Base-by-base conservation (phyloP, 1,140 invertebrate species). In the Lysiphlebus fabarum region DNA sequence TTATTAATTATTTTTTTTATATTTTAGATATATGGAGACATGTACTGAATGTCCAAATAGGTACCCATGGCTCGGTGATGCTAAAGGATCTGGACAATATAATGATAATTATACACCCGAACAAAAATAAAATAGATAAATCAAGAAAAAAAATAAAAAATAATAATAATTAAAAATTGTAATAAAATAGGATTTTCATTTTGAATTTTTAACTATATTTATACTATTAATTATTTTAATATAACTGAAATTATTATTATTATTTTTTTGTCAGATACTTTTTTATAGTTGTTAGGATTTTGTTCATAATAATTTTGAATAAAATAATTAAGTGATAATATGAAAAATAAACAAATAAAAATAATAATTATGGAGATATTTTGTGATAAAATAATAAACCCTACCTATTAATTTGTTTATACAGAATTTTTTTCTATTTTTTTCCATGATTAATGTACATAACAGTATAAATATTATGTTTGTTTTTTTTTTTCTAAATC, bases 41-140 rank as follows among this genome's bases (percentile, higher is more conserved):
- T 95, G 92, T 73, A 83, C 79, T 50, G 89, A 92, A 60, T 95
- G 92, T 72, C 92, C 92, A 34, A 90, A 88, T 59, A 88, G 88
- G 74, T 93, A 91, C 76, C 91, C 91, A 6, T 93, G 91, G 91
- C 71, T 91, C 10, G 90, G 90, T 40, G 92, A 95, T 75, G 87
- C 90, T 2, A 88, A 87, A 70, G 92, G 92, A 61, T 88, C 89
- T 50, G 91, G 90, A 6, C 85, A 90, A 58, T 81, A 84, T 44
- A 87, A 83, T 62, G 91, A 93, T 65, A 90, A 90, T 73, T 94
- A 93, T 67, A 87, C 88, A 72, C 88, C 89, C 55, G 88, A 91
- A 71, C 49, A 51, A 34, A 89, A 64, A n/a, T n/a, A 61, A 71
- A 72, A 61, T 70, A 73, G 44, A 41, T 60, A 65, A 59, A 61